Evolutionary conservation across 2,888 invertebrate genomes (phyloP).

Genomic region (Craniophora ligustri): DNA sequence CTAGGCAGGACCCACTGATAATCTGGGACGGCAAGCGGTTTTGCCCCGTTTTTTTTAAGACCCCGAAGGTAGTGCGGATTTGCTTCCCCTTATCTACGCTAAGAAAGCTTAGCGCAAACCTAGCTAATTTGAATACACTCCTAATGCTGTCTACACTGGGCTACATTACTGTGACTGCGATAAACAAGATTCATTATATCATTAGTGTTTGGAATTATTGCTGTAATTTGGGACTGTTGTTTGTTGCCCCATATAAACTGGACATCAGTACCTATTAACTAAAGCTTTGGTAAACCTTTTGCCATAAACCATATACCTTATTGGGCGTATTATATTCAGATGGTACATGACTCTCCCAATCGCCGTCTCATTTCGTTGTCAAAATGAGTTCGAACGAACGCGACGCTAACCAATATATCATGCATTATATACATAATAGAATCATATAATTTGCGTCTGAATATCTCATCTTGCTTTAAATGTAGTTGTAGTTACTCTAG

Average conservation of each 20-base stretch:
- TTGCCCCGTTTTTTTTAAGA: conserved; percentile 9
- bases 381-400: no score
- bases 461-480: no score
- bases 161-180: conserved; percentile 47
- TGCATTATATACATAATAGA: no score
- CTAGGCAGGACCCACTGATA: neutral
- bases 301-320: no score
- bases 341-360: no score
- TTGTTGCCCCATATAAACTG: conserved; percentile 6
- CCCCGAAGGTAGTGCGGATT: conserved; percentile 31
- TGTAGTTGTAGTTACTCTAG: no score
- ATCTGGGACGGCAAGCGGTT: conserved; percentile 9
- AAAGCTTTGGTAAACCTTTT: no score
- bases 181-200: conserved; percentile 56
- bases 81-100: conserved; percentile 32
- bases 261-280: neutral
- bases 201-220: conserved; percentile 47
- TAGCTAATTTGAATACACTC: conserved; percentile 51
- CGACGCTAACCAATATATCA: no score
- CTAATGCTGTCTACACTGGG: conserved; percentile 46
- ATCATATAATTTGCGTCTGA: no score
- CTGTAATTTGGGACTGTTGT: conserved; percentile 11
- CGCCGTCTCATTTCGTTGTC: no score
- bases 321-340: no score
- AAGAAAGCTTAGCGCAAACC: conserved; percentile 33